These are phyloP conservation scores for Lasioglossum lativentre DNA, from an alignment of 2,888 invertebrate genomes.

Conservation along the genomic window DNA sequence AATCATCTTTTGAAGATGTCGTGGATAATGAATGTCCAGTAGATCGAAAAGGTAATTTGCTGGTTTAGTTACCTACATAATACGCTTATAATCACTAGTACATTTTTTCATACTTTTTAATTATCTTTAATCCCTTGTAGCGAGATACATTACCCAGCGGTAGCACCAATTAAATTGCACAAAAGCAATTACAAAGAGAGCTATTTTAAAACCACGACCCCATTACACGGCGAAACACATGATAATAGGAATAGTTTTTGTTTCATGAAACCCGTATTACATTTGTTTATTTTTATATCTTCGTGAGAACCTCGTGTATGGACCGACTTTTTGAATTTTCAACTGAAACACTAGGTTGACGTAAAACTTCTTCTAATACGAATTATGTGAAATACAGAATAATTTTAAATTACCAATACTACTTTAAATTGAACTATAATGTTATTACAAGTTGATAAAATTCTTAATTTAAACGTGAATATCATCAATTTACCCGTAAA, in stretches of 20 bases:
- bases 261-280: background rate
- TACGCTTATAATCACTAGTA: background rate
- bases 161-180: slow-evolving; percentile 34
- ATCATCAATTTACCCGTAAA: too few species aligned
- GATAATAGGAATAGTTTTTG: slow-evolving; percentile 29
- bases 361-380: background rate
- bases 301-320: background rate
- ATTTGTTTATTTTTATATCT: background rate
- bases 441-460: background rate
- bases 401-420: background rate
- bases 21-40: background rate
- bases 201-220: slow-evolving; percentile 27
- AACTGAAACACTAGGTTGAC: background rate
- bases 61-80: background rate
- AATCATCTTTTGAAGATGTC: background rate
- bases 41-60: background rate
- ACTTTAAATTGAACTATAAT: background rate
- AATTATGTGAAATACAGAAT: background rate
- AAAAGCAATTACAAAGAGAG: slow-evolving; percentile 43
- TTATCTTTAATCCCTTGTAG: slow-evolving; percentile 38
- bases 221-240: slow-evolving; percentile 26
- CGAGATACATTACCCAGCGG: slow-evolving; percentile 24
- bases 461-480: too few species aligned
- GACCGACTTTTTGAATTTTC: slow-evolving; percentile 9
- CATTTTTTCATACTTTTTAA: slow-evolving; percentile 35